Evolutionary conservation across 2,797 vertebrate species (phyloP), one percentile per base, ranked within the genome.

Genomic region (Tragopan temminckii): DNA sequence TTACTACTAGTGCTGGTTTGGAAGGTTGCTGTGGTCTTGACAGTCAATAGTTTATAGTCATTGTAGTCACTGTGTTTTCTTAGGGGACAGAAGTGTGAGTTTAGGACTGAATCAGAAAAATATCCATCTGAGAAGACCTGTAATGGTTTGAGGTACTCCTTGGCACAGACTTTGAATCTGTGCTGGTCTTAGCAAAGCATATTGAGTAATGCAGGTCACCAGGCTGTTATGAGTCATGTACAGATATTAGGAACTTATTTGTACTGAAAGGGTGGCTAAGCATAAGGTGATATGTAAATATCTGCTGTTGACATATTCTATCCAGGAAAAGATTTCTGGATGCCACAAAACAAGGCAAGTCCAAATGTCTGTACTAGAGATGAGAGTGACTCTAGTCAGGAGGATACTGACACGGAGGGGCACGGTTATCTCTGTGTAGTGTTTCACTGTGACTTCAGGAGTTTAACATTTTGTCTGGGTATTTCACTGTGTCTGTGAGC

Each of bases 251-350:
- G 48, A 86, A 7, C 45, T 76, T 72, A 4, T 52, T 89, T 81
- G 33, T 45, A 31, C 35, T 78, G 81, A 25, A 66, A 61, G 55
- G 59, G n/a, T 68, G 61, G 75, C 74, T 19, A 55, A 67, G 25
- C 23, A 14, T 53, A 9, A 67, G 48, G 31, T 43, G 31, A 58
- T 77, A 43, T 3, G 5, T 63, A 45, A 80, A 25, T 52, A 33
- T 74, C 61, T 78, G 43, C 29, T 77, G 66, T n/a, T 57, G 67
- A 3, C 15, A 1, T 70, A 24, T 68, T 86, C 43, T 27, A 25
- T 61, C 33, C 80, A 94, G 69, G 45, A 95, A 62, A 67, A 46
- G n/a, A 57, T 71, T 85, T 93, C 72, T 91, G 69, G n/a, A 35
- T 83, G 62, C 62, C 53, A 66, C 36, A 33, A 23, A 42, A 61